Evolutionary conservation across 2,888 invertebrate species (phyloP).

Genomic region (Eupithecia exiguata): DNA sequence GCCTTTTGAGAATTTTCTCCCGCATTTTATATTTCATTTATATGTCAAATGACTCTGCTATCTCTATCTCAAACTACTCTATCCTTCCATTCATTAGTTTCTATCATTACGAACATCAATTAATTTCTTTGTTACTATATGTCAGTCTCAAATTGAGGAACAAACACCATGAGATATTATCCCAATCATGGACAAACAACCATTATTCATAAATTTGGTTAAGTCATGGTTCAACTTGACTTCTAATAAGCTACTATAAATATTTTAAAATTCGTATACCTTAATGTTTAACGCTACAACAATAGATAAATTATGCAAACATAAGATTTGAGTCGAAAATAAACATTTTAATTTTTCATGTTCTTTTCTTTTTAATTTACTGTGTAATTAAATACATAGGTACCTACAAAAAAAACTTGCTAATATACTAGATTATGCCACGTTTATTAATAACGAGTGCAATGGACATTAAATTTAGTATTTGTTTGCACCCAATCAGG

Average conservation of each 20-base stretch:
- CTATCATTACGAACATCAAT: constrained; percentile 80
- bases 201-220: constrained; percentile 40
- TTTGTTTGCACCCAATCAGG: constrained; percentile 66
- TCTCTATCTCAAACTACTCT: constrained; percentile 55
- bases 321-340: too few species aligned
- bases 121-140: constrained; percentile 81
- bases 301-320: background rate
- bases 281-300: background rate
- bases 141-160: constrained; percentile 82
- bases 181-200: constrained; percentile 53
- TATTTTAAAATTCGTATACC: background rate
- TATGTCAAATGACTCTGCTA: background rate
- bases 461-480: constrained; percentile 51
- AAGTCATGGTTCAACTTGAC: constrained; percentile 2
- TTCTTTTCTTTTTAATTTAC: too few species aligned
- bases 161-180: constrained; percentile 66
- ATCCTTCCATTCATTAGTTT: constrained; percentile 69
- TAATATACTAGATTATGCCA: background rate
- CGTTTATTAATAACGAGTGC: constrained; percentile 7
- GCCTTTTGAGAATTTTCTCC: too few species aligned
- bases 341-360: too few species aligned
- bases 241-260: background rate
- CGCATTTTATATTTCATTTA: too few species aligned
- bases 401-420: too few species aligned
- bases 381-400: too few species aligned